phyloP scores from a whole-genome alignment of 2,888 invertebrate genomes.

The Lysandra bellargus region DNA sequence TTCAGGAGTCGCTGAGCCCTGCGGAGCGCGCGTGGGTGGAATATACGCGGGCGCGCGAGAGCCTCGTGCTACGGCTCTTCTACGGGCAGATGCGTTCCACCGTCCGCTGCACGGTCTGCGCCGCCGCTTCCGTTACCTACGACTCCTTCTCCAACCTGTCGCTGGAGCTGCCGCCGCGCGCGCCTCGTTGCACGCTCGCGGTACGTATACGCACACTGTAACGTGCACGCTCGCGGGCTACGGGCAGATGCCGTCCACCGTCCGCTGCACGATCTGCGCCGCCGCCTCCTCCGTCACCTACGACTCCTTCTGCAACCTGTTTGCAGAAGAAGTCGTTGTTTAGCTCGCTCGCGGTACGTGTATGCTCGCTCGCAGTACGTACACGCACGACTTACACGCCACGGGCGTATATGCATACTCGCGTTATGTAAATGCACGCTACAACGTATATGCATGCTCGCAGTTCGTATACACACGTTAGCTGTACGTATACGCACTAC shows the following conservation, averaged over 20 bases:
- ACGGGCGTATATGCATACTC: neutral
- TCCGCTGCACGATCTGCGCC: conserved; percentile 86
- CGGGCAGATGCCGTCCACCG: conserved; percentile 91
- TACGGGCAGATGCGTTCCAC: conserved; percentile 93
- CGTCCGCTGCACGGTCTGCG: conserved; percentile 87
- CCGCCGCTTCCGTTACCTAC: conserved; percentile 89
- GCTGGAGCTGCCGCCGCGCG: conserved; percentile 85
- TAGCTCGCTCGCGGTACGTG: conserved; percentile 77
- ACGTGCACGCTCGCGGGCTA: conserved; percentile 60
- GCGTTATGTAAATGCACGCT: neutral
- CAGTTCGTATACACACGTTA: neutral
- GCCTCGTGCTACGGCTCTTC: conserved; percentile 88
- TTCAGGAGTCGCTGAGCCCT: conserved; percentile 64
- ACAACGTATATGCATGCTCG: neutral
- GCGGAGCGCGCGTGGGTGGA: conserved; percentile 85
- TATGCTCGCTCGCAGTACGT: neutral
- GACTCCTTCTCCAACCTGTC: conserved; percentile 93
- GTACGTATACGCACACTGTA: conserved; percentile 51
- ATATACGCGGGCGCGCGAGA: conserved; percentile 85
- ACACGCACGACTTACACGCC: neutral
- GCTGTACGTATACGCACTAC: neutral
- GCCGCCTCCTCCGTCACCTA: conserved; percentile 91
- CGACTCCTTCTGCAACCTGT: conserved; percentile 91
- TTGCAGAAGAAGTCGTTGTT: conserved; percentile 87
- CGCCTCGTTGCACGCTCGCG: conserved; percentile 82